Evolutionary conservation across 2,797 vertebrate species (phyloP).

Genomic region (Borostomias antarcticus): DNA sequence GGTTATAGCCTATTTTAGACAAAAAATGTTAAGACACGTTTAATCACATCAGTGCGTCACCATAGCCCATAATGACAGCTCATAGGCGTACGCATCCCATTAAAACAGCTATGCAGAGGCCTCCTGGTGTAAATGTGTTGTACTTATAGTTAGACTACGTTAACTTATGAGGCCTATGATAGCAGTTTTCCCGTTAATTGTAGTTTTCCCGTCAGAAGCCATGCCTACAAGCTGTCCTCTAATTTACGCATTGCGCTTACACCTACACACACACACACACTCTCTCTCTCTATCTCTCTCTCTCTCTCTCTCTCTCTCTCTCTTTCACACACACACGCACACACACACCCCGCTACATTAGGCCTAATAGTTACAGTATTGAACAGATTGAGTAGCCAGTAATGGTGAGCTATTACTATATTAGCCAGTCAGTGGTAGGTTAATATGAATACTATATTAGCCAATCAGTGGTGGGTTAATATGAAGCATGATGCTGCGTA

Average conservation of each 20-base stretch:
- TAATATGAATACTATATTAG: slow-evolving; percentile 26
- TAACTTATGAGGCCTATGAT: not conserved
- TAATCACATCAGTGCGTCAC: no score
- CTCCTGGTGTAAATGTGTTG: not conserved
- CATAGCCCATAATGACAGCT: no score
- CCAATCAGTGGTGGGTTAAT: slow-evolving; percentile 4
- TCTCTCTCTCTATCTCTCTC: slow-evolving; percentile 18
- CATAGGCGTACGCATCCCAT: no score
- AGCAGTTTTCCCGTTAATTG: no score
- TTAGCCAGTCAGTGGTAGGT: slow-evolving; percentile 17
- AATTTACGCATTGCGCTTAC: slow-evolving; percentile 67
- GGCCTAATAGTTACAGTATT: not conserved
- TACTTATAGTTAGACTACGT: not conserved
- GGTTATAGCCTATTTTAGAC: not conserved
- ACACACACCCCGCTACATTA: slow-evolving; percentile 16
- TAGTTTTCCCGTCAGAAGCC: not conserved
- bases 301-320: slow-evolving; percentile 13
- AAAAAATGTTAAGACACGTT: no score
- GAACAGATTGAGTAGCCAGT: not conserved
- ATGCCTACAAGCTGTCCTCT: not conserved
- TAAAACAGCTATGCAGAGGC: not conserved
- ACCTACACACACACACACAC: slow-evolving; percentile 33
- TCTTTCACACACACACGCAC: slow-evolving; percentile 18
- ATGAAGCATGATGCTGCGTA: slow-evolving; percentile 52
- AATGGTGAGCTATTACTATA: no score